These are phyloP conservation scores for Girardia tigrina DNA, from an alignment of 2,888 invertebrate species.

Conservation along the genomic window DNA sequence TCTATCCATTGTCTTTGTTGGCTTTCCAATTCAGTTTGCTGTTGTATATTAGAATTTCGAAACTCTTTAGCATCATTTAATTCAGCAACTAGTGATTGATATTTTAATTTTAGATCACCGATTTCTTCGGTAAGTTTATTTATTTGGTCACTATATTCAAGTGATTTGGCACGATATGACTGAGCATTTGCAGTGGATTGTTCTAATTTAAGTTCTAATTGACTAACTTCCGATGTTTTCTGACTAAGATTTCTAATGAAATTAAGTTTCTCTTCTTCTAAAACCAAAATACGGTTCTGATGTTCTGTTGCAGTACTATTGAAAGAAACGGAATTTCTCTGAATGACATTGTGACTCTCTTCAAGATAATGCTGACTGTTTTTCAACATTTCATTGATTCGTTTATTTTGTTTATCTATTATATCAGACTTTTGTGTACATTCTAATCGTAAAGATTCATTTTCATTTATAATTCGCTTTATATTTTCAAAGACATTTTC, in stretches of 20 bases:
- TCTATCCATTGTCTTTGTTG: background rate
- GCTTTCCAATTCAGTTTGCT: background rate
- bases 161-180: background rate
- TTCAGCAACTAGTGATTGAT: background rate
- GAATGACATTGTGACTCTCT: slow-evolving; percentile 46
- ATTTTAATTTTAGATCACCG: slow-evolving; percentile 9
- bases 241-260: slow-evolving; percentile 27
- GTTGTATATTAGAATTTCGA: background rate
- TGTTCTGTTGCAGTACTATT: slow-evolving; percentile 43
- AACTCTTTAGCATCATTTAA: background rate
- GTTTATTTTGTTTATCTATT: slow-evolving; percentile 47
- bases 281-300: slow-evolving; percentile 43
- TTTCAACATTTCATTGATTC: slow-evolving; percentile 40
- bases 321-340: slow-evolving; percentile 46
- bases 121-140: background rate
- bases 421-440: slow-evolving; percentile 45
- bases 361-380: slow-evolving; percentile 39
- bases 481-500: slow-evolving; percentile 28
- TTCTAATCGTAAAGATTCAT: slow-evolving; percentile 48
- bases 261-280: slow-evolving; percentile 45
- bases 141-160: slow-evolving; percentile 6
- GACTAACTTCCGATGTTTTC: slow-evolving; percentile 26
- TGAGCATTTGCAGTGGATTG: background rate
- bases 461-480: slow-evolving; percentile 41
- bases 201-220: slow-evolving; percentile 14